Conservation (phyloP, 2,888 invertebrate species). For the Lysandra coridon region DNA sequence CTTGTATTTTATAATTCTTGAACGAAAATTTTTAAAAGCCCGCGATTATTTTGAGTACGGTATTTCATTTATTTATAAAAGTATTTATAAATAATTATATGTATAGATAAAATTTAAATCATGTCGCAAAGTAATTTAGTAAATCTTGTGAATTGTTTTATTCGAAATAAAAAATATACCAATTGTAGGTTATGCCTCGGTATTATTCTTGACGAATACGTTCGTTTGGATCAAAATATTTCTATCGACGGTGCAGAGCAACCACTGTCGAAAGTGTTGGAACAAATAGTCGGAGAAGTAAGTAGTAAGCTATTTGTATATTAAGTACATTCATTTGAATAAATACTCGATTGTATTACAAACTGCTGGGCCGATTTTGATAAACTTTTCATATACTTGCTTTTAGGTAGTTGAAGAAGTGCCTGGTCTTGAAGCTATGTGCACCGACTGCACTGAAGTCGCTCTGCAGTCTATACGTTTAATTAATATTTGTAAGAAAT, state of each 20-base stretch:
- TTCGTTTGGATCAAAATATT: conserved; percentile 59
- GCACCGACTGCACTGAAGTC: conserved; percentile 57
- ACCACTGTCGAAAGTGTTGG: conserved; percentile 51
- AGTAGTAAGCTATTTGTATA: conserved; percentile 34
- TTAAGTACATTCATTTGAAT: background rate
- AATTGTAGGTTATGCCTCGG: conserved; percentile 72
- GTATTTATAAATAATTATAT: background rate
- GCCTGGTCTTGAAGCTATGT: conserved; percentile 62
- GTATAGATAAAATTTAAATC: conserved; percentile 4
- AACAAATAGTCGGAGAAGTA: conserved; percentile 55
- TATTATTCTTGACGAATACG: conserved; percentile 52
- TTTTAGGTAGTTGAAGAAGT: conserved; percentile 62
- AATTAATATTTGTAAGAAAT: conserved; percentile 51
- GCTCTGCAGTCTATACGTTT: conserved; percentile 53
- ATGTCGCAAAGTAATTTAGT: conserved; percentile 53
- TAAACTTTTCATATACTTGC: background rate
- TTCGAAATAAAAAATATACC: conserved; percentile 58
- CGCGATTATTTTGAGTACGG: conserved; percentile 49
- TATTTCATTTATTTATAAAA: background rate
- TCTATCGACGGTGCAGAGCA: conserved; percentile 45
- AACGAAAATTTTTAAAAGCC: conserved; percentile 62
- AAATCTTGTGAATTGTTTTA: conserved; percentile 57
- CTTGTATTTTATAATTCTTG: conserved; percentile 50
- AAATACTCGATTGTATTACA: background rate
- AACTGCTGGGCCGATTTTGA: conserved; percentile 29